Evolutionary conservation across 2,797 vertebrate species (phyloP).

Genomic region (Crocidura indochinensis): DNA sequence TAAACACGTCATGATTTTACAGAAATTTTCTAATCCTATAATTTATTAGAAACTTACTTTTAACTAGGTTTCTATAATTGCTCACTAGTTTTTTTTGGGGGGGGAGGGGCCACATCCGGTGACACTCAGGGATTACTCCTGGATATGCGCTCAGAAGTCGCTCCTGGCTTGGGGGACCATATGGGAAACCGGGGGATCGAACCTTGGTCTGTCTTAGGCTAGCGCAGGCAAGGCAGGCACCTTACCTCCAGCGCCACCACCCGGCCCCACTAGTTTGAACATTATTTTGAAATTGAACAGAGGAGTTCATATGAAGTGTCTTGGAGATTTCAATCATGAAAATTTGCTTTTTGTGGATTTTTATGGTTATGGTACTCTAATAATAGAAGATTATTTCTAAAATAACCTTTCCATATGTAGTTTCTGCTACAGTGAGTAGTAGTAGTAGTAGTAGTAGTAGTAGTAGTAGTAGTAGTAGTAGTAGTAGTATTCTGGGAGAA

Average conservation of each 20-base stretch:
- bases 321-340: slow-evolving; percentile 47
- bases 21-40: not conserved
- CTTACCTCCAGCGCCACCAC: too few relatives aligned
- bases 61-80: slow-evolving; percentile 26
- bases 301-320: not conserved
- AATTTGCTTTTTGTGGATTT: slow-evolving; percentile 24
- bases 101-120: too few relatives aligned
- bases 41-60: slow-evolving; percentile 42
- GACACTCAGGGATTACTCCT: too few relatives aligned
- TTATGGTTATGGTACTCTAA: not conserved
- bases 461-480: too few relatives aligned
- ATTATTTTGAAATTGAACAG: not conserved
- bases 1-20: slow-evolving; percentile 2
- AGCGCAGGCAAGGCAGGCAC: too few relatives aligned
- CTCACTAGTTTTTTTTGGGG: slow-evolving; percentile 61
- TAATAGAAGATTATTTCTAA: not conserved
- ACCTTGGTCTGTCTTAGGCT: too few relatives aligned
- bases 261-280: slow-evolving; percentile 64
- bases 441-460: too few relatives aligned
- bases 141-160: too few relatives aligned
- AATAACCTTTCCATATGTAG: not conserved
- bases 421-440: not conserved
- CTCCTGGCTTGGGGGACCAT: too few relatives aligned
- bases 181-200: too few relatives aligned
- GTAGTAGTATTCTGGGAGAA: not conserved